Conservation (phyloP, 2,888 invertebrate species). For the Drosophila quasianomalipes region DNA sequence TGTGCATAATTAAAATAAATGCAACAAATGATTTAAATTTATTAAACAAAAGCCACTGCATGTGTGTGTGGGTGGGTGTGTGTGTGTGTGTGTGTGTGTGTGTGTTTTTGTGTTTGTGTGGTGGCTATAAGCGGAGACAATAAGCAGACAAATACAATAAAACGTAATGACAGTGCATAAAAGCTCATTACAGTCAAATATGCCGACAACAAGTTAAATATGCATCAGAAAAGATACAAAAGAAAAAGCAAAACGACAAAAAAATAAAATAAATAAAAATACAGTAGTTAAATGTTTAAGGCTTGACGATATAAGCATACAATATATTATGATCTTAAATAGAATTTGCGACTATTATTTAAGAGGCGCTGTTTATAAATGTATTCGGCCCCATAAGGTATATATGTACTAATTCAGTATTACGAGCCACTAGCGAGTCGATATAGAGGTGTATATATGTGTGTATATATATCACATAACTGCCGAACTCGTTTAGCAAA, state of each 20-base stretch:
- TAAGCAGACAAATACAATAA: constrained; percentile 69
- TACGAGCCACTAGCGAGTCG: too few species aligned
- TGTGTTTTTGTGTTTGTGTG: neutral
- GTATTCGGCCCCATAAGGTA: too few species aligned
- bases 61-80: neutral
- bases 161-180: constrained; percentile 78
- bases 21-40: constrained; percentile 80
- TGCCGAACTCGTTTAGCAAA: neutral
- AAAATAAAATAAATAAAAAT: neutral
- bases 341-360: neutral
- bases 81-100: neutral
- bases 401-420: too few species aligned
- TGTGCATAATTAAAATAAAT: constrained; percentile 78
- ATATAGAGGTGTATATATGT: too few species aligned
- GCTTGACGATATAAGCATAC: neutral
- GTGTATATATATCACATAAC: neutral
- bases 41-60: constrained; percentile 57
- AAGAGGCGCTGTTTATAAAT: neutral
- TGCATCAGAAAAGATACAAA: constrained; percentile 12
- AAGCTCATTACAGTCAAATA: constrained; percentile 73
- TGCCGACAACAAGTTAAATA: constrained; percentile 44
- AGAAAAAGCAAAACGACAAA: constrained; percentile 4
- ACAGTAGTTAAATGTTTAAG: neutral
- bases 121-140: neutral
- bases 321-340: neutral